Evolutionary conservation across 2,113 vertebrate species (phyloP).

Genomic region (Regulus satrapa): DNA sequence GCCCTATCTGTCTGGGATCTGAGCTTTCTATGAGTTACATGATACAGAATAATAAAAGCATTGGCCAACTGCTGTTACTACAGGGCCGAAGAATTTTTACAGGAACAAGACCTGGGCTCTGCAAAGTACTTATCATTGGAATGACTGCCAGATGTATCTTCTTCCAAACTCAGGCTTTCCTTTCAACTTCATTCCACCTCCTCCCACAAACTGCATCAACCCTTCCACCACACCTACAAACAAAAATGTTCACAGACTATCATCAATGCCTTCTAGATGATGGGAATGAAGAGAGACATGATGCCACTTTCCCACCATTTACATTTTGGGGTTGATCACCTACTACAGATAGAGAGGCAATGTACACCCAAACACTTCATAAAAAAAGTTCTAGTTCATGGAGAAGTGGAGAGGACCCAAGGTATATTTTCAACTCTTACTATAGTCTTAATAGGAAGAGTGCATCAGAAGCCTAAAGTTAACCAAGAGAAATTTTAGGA

Average conservation of each 20-base stretch:
- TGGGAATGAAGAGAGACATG: background rate
- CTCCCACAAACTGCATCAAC: background rate
- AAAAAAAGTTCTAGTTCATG: background rate
- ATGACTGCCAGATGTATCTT: background rate
- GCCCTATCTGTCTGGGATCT: background rate
- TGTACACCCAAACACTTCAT: background rate
- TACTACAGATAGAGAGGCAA: background rate
- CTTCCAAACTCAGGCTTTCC: background rate
- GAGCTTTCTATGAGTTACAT: background rate
- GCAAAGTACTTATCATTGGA: background rate
- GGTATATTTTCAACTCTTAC: background rate
- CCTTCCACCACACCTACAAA: background rate
- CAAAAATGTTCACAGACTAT: background rate
- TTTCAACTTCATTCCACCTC: background rate
- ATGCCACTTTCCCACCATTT: background rate
- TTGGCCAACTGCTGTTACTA: background rate
- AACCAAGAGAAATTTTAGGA: background rate
- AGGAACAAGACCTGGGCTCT: background rate
- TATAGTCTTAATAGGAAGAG: background rate
- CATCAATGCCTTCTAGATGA: background rate
- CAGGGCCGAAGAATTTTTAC: background rate
- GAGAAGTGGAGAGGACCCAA: background rate
- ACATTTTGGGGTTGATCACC: background rate
- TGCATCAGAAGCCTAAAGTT: background rate
- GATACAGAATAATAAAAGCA: background rate